Base-by-base conservation (phyloP, 2,113 vertebrate species). In the Ailuropoda melanoleuca region DNA sequence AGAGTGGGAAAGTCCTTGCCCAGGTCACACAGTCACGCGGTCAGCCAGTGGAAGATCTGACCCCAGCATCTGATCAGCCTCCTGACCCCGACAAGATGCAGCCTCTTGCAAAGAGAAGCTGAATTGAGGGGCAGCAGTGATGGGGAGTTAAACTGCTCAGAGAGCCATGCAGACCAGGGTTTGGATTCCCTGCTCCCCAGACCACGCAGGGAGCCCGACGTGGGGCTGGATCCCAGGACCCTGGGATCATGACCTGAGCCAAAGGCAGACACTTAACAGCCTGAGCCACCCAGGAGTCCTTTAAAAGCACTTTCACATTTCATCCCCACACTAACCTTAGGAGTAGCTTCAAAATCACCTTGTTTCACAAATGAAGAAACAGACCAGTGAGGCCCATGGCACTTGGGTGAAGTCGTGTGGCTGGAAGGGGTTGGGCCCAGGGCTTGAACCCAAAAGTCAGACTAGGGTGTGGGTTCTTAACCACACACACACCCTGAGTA, bases 1-100 rank as follows among this genome's bases (percentile, higher is more conserved):
- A 37, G 43, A 24, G 60, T 1, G 17, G 29, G 37, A 56, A 64
- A 68, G 21, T 24, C 56, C 34, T 15, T 60, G 78, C 50, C 60
- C 2, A 3, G 50, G 58, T n/a, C 46, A 31, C 2, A 1, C 0
- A 23, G 58, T n/a, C 46, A 31, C 2, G 1, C 0, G 21, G 68
- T 50, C 78, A 26, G 31, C 2, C 1, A 19, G n/a, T 2, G 7
- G 26, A 21, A n/a, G n/a, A 34, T 55, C 46, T 23, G 50, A 29
- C 64, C 48, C 37, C 55, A 14, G 66, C 21, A 31, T 6, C 68
- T 68, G 66, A 37, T 37, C 29, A 1, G 3, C 19, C 26, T 75
- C 13, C 48, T n/a, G 14, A 34, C 18, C 50, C 58, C 34, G 3
- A 9, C 0, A 0, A 50, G 48, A 68, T 39, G 18, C 5, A 2